Conservation (phyloP, 2,888 invertebrate genomes). For the Troides oblongomaculatus region DNA sequence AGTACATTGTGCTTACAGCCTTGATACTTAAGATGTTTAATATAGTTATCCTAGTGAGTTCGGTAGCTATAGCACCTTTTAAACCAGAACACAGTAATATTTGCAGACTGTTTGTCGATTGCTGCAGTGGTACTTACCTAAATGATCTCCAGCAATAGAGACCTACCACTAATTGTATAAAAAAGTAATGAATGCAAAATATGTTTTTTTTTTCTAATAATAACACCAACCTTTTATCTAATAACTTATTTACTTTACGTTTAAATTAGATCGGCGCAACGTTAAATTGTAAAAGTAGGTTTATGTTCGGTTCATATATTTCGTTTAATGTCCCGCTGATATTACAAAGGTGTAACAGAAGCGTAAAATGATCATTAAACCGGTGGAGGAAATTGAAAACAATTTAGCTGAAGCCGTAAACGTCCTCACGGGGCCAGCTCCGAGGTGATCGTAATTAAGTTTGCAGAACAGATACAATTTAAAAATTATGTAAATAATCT, state of each 20-base stretch:
- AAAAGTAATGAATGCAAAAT: too few species aligned
- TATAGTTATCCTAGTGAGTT: too few species aligned
- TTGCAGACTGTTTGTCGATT: too few species aligned
- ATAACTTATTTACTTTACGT: background rate
- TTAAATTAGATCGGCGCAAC: background rate
- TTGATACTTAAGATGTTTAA: too few species aligned
- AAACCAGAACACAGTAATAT: too few species aligned
- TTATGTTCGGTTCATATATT: slow-evolving; percentile 22
- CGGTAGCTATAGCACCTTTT: too few species aligned
- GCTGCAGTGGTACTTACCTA: too few species aligned
- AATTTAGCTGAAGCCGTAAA: slow-evolving; percentile 26
- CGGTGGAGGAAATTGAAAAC: slow-evolving; percentile 24
- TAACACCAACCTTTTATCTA: background rate
- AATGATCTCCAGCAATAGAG: too few species aligned
- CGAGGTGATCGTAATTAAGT: slow-evolving; percentile 15
- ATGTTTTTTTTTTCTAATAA: background rate
- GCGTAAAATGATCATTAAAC: slow-evolving; percentile 27
- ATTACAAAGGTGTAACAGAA: slow-evolving; percentile 22
- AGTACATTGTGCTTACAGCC: too few species aligned
- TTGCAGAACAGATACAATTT: background rate
- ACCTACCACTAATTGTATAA: too few species aligned
- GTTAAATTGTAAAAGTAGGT: slow-evolving; percentile 1
- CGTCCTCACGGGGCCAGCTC: slow-evolving; percentile 8
- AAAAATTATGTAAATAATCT: background rate
- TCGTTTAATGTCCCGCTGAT: slow-evolving; percentile 20